Conservation (phyloP, 2,797 vertebrate genomes). For the Otolemur crassicaudatus region DNA sequence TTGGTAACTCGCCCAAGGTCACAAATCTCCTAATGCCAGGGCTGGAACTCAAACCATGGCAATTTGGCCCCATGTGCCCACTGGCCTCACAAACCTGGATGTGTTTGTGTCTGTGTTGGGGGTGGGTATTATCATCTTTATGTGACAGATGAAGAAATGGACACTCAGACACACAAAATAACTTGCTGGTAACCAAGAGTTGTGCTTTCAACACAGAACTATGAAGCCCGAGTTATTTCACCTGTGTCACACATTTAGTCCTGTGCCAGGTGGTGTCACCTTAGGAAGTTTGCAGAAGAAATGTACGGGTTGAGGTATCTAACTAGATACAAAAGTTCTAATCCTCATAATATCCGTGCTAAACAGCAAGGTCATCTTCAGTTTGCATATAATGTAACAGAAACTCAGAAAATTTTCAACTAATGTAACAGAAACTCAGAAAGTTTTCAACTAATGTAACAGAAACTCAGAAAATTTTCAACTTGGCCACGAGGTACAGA, state of each 20-base stretch:
- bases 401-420: neutral
- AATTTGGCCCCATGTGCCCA: neutral
- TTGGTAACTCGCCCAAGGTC: neutral
- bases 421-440: neutral
- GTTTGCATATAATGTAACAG: neutral
- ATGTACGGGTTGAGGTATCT: neutral
- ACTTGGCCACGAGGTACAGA: neutral
- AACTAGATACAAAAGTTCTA: neutral
- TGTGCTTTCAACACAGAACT: neutral
- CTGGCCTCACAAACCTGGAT: neutral
- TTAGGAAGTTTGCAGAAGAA: constrained; percentile 16
- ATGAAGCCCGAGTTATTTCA: neutral
- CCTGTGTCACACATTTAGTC: neutral
- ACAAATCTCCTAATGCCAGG: neutral
- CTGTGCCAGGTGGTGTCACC: neutral
- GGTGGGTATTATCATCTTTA: neutral
- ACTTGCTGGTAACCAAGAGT: neutral
- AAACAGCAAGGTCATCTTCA: neutral
- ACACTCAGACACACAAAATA: neutral
- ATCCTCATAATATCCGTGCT: neutral
- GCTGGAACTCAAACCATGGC: neutral
- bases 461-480: neutral
- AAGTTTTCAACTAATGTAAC: neutral
- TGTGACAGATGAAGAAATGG: neutral
- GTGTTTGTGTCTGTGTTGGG: neutral